These are phyloP conservation scores for Amphiura filiformis DNA, from an alignment of 35 echinoderm and acorn worm genomes.

Conservation along the genomic window DNA sequence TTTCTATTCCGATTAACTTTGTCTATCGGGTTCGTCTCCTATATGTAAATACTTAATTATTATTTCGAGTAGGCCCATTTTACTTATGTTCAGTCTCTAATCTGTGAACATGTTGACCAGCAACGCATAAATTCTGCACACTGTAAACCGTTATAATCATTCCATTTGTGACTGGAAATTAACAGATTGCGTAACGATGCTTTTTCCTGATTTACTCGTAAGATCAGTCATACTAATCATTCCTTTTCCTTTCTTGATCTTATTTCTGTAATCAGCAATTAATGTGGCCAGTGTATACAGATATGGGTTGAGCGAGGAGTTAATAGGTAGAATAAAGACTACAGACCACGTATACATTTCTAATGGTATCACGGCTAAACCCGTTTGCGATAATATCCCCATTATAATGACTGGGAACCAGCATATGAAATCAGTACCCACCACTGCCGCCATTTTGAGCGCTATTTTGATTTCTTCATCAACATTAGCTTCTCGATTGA, in stretches of 20 bases:
- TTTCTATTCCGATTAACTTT: too few relatives aligned
- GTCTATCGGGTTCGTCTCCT: too few relatives aligned
- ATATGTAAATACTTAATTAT: too few relatives aligned
- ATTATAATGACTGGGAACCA: conserved; percentile 62
- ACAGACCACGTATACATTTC: conserved; percentile 53
- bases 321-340: conserved; percentile 51
- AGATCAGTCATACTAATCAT: not conserved
- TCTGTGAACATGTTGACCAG: too few relatives aligned
- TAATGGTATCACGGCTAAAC: not conserved
- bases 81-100: too few relatives aligned
- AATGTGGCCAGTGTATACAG: conserved; percentile 34
- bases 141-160: too few relatives aligned
- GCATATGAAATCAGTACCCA: conserved; percentile 38
- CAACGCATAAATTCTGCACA: too few relatives aligned
- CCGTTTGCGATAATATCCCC: conserved; percentile 39
- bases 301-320: conserved; percentile 37
- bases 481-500: not conserved
- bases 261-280: not conserved
- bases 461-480: conserved; percentile 36
- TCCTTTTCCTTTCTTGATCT: not conserved
- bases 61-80: too few relatives aligned
- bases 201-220: not conserved
- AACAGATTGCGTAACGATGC: not conserved
- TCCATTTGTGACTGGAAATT: not conserved
- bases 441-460: conserved; percentile 38